Percentiles rank a stretch among this genome's conserved stretches.
These are phyloP conservation scores for Uropsilus gracilis DNA, from an alignment of 2,113 vertebrate genomes.

Conservation along the genomic window DNA sequence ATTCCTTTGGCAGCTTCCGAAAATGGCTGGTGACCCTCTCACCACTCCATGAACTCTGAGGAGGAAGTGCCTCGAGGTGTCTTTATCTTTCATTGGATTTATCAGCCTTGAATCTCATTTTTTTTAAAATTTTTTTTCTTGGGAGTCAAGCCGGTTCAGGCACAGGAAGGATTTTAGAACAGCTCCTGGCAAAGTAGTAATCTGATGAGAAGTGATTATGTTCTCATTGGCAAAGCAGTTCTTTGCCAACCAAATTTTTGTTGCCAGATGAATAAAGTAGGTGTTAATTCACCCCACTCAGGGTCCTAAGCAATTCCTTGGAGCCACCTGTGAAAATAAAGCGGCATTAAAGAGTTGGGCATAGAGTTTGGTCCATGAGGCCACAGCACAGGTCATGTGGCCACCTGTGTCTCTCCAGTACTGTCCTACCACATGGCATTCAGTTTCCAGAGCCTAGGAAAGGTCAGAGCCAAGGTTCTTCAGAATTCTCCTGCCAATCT, in stretches of 20 bases:
- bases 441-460: neutral
- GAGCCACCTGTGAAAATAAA: neutral
- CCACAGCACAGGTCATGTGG: too few species aligned
- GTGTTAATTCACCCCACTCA: neutral
- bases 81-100: conserved; percentile 17
- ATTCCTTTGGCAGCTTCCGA: neutral
- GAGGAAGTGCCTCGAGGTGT: neutral
- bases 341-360: neutral
- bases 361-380: neutral
- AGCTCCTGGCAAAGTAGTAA: conserved; percentile 19
- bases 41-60: neutral
- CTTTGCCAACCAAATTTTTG: conserved; percentile 59
- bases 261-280: conserved; percentile 36
- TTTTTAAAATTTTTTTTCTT: conserved; percentile 41
- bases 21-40: too few species aligned
- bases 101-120: conserved; percentile 59
- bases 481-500: neutral
- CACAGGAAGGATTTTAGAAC: conserved; percentile 48
- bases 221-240: conserved; percentile 49
- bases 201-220: conserved; percentile 62
- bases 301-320: neutral
- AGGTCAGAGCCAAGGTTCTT: neutral
- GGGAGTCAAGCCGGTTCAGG: conserved; percentile 24
- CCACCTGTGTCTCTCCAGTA: neutral
- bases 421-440: neutral